Percentiles rank a stretch among this genome's conserved stretches.
Evolutionary conservation across 2,113 vertebrate genomes (phyloP).

Genomic region (Psittacara wagleri): DNA sequence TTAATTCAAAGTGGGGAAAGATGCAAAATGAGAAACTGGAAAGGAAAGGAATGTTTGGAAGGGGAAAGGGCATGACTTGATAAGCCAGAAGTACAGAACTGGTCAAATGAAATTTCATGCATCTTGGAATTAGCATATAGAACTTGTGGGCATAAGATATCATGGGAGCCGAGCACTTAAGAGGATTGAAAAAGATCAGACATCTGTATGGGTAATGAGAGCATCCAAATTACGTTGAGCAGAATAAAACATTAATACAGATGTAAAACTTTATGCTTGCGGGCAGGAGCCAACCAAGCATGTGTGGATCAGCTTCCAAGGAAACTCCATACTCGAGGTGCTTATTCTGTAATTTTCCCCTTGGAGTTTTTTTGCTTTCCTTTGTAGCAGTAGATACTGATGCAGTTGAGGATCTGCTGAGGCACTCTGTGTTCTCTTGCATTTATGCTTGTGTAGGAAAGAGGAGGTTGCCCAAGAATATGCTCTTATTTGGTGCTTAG

Average conservation of each 20-base stretch:
- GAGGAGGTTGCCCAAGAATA: background rate
- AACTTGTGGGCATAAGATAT: background rate
- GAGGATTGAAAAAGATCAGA: background rate
- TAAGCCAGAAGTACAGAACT: background rate
- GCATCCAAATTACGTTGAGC: background rate
- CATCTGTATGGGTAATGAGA: background rate
- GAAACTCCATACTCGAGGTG: background rate
- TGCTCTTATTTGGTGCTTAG: background rate
- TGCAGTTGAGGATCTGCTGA: background rate
- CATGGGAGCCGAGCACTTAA: background rate
- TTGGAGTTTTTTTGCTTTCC: background rate
- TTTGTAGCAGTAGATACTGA: background rate
- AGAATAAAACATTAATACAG: conserved; percentile 2
- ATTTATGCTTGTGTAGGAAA: background rate
- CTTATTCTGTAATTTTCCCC: background rate
- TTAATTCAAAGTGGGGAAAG: background rate
- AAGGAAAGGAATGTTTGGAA: background rate
- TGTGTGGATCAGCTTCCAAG: background rate
- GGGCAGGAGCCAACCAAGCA: background rate
- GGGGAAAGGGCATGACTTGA: background rate
- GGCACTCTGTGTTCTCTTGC: background rate
- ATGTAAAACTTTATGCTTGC: background rate
- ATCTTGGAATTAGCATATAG: background rate
- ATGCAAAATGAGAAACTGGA: background rate
- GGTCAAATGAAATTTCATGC: conserved; percentile 2